A percentile compares a stretch with the other conserved stretches of the same genome.
phyloP scores from a whole-genome alignment of 2,888 invertebrate species.

The Polylopha cassiicola region DNA sequence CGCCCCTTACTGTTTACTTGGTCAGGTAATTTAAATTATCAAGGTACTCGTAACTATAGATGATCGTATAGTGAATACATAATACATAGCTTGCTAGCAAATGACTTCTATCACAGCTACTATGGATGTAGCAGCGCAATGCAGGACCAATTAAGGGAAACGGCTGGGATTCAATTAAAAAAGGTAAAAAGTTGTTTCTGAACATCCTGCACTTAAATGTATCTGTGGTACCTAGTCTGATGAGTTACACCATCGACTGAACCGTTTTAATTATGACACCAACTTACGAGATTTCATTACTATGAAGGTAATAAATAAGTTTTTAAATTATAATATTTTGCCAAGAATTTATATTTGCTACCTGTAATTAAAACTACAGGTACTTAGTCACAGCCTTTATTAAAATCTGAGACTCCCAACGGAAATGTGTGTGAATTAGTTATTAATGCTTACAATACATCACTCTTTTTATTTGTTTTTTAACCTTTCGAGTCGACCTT shows the following conservation, averaged over 20 bases:
- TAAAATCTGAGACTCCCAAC: too few species aligned
- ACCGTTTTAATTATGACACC: conserved; percentile 1
- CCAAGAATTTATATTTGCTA: too few species aligned
- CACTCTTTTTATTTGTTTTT: too few species aligned
- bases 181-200: conserved; percentile 25
- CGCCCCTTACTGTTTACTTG: conserved; percentile 1
- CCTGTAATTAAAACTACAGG: too few species aligned
- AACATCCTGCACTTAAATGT: conserved; percentile 22
- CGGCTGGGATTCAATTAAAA: conserved; percentile 27
- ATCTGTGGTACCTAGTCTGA: neutral
- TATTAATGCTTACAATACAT: too few species aligned
- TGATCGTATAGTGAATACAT: neutral
- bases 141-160: conserved; percentile 28
- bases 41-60: conserved; percentile 8
- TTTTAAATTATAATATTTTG: too few species aligned
- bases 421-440: too few species aligned
- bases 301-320: too few species aligned
- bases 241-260: too few species aligned
- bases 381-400: too few species aligned
- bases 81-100: conserved; percentile 7
- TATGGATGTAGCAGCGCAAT: conserved; percentile 6
- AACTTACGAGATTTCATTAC: conserved; percentile 8
- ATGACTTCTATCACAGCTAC: conserved; percentile 6
- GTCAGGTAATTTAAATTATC: conserved; percentile 13
- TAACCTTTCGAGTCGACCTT: conserved; percentile 23